phyloP scores from a whole-genome alignment of 2,113 vertebrate species.

The Rhea americana region DNA sequence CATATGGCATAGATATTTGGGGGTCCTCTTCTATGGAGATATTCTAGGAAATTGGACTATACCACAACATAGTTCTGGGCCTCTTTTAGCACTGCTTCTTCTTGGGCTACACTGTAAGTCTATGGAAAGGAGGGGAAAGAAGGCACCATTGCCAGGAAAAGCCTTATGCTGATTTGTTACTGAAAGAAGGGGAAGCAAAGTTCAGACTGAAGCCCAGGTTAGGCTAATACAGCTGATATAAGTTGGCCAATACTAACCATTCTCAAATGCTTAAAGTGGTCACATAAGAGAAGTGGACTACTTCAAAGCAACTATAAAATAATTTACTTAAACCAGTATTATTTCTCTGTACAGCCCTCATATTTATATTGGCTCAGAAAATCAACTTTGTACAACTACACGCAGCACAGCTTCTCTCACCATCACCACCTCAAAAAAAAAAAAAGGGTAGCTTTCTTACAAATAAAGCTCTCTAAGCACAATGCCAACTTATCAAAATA shows the following conservation, averaged over 20 bases:
- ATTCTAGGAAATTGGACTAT: not conserved
- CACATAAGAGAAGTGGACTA: not conserved
- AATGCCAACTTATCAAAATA: not conserved
- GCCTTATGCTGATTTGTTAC: not conserved
- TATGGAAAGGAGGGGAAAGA: not conserved
- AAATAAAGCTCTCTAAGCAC: not conserved
- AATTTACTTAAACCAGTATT: not conserved
- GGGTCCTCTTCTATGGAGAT: not conserved
- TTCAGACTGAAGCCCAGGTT: rapidly evolving
- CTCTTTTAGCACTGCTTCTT: not conserved
- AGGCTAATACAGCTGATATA: not conserved
- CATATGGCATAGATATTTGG: not conserved
- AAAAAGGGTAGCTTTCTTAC: not conserved
- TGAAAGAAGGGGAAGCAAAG: not conserved
- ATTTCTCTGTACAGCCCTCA: not conserved
- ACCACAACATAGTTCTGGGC: not conserved
- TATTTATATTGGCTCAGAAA: rapidly evolving
- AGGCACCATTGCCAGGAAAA: not conserved
- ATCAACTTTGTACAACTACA: not conserved
- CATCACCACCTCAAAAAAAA: not conserved
- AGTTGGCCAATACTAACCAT: not conserved
- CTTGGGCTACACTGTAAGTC: not conserved
- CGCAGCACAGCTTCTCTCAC: not conserved
- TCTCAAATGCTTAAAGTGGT: not conserved
- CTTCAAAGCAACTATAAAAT: not conserved